Evolutionary conservation across 2,888 invertebrate species (phyloP).

Genomic region (Subacronicta megacephala): DNA sequence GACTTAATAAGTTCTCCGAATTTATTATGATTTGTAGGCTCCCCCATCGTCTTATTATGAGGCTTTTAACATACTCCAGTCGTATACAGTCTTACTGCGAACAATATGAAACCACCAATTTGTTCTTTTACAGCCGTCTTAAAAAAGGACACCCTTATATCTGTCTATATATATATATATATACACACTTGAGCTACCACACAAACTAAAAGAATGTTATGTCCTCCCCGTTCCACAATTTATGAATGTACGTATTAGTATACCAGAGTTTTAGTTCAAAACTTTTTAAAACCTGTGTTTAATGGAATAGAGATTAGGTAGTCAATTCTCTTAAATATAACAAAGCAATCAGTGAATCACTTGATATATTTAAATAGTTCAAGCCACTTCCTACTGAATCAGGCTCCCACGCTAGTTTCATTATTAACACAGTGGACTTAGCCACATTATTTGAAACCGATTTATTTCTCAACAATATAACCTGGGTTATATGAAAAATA

Average conservation of each 20-base stretch:
- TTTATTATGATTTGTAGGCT: slow-evolving; percentile 88
- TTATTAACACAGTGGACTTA: slow-evolving; percentile 16
- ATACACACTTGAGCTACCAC: slow-evolving; percentile 57
- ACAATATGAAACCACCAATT: slow-evolving; percentile 67
- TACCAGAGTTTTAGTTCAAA: slow-evolving; percentile 51
- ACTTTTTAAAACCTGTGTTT: slow-evolving; percentile 35
- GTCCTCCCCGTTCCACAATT: slow-evolving; percentile 57
- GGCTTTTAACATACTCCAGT: slow-evolving; percentile 75
- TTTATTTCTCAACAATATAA: too few relatives aligned
- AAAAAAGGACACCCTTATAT: slow-evolving; percentile 62
- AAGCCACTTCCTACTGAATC: slow-evolving; percentile 9
- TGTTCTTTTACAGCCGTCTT: slow-evolving; percentile 70
- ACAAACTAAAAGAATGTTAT: slow-evolving; percentile 62
- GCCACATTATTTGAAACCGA: slow-evolving; percentile 21
- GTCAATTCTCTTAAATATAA: slow-evolving; percentile 3
- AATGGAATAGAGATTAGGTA: not conserved
- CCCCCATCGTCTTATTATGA: slow-evolving; percentile 84
- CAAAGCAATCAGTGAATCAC: not conserved
- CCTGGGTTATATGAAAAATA: too few relatives aligned
- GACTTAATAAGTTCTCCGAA: slow-evolving; percentile 88
- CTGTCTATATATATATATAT: too few relatives aligned
- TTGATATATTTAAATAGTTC: not conserved
- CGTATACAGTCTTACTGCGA: slow-evolving; percentile 64
- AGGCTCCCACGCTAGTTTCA: slow-evolving; percentile 29
- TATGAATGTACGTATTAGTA: slow-evolving; percentile 59